Base-by-base conservation (phyloP, 1,140 invertebrate genomes). In the Ctenoplectra terminalis region DNA sequence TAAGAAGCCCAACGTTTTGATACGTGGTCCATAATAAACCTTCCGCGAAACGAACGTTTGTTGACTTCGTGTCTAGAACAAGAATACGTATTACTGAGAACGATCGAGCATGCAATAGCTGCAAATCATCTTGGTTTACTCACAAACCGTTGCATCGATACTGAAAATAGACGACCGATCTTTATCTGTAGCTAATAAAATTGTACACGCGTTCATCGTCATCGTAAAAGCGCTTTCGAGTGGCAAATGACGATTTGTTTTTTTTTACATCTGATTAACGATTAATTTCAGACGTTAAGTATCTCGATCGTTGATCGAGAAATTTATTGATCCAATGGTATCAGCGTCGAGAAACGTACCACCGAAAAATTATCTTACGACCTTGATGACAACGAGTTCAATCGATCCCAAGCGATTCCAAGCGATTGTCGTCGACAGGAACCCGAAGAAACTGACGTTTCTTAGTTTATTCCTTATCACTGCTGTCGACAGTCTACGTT, bases 91-190 rank as follows among this genome's bases (percentile, higher is more conserved):
- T 0, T 23, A 17, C 31, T 61, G 29, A 15, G 1, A n/a, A 61
- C 23, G 52, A 54, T n/a, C 52, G 20, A 54, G 52, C 17, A 54
- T 37, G 58, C 9, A 23, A 63, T 63, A 23, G 40, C 26, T 43
- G 37, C 26, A 37, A 52, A 40, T 70, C 46, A 23, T 9, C 13
- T 70, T 37, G 5, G 48, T 70, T 37, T 70, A 61, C 40, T 61
- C 26, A 34, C 20, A 13, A 50, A 72, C n/a, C n/a, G n/a, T n/a
- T n/a, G n/a, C n/a, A n/a, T 20, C 26, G 43, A 74, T 74, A 74
- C 6, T 23, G 17, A 0, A 58, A 5, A 13, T 9, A 29, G 29
- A 20, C 17, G 20, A n/a, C 15, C 48, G 67, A 54, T 40, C 8
- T 46, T 46, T 46, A 15, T n/a, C 26, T 29, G 11, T n/a, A 58